Evolutionary conservation across 2,888 invertebrate species (phyloP).

Genomic region (Drosophila glabriapex): DNA sequence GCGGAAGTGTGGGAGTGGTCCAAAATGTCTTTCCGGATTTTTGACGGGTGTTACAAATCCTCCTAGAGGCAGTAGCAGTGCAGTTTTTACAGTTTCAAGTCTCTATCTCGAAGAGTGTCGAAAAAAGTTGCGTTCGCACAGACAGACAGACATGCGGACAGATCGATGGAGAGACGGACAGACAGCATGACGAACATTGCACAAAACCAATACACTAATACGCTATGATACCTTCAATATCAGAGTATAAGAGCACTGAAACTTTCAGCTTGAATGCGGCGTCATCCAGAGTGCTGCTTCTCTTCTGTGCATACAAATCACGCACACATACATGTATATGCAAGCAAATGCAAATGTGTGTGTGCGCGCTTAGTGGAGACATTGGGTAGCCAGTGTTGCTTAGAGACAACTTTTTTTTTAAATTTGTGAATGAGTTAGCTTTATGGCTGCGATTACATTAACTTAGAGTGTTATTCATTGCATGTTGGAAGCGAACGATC

Average conservation of each 20-base stretch:
- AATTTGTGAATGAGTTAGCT: background rate
- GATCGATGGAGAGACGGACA: too few relatives aligned
- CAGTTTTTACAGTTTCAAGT: background rate
- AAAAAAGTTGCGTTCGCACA: background rate
- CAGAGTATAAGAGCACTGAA: conserved; percentile 16
- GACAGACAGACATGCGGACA: too few relatives aligned
- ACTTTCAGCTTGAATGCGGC: conserved; percentile 34
- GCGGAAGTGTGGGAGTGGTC: background rate
- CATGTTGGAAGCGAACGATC: too few relatives aligned
- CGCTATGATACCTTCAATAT: background rate
- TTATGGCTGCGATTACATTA: conserved; percentile 30
- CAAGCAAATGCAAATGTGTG: conserved; percentile 16
- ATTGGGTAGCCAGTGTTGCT: conserved; percentile 42
- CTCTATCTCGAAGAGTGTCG: background rate
- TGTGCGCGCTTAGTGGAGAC: conserved; percentile 4
- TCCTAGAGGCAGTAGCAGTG: background rate
- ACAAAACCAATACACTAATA: too few relatives aligned
- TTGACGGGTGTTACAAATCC: background rate
- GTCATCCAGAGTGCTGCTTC: conserved; percentile 22
- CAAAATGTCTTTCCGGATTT: background rate
- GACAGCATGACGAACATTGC: background rate
- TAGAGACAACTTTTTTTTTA: background rate
- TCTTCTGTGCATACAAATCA: conserved; percentile 33
- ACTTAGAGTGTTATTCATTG: conserved; percentile 2
- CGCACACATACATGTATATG: conserved; percentile 22